Percentiles rank a stretch among this genome's conserved stretches.
These are phyloP conservation scores for Caenorhabditis virilis DNA, from an alignment of 2,888 invertebrate species.

Conservation along the genomic window DNA sequence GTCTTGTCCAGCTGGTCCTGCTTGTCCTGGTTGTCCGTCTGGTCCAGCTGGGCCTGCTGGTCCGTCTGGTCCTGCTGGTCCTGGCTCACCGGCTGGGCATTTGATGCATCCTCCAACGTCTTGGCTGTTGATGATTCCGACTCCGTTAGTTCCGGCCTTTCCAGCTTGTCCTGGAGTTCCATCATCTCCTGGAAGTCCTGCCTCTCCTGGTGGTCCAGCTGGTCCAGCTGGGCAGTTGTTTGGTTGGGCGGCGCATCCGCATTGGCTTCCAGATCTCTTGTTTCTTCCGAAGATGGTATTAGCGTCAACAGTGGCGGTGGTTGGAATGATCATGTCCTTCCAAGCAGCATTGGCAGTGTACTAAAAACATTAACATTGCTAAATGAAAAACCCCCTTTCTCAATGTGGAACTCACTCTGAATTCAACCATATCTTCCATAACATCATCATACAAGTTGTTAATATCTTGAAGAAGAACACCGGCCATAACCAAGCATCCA, in stretches of 20 bases:
- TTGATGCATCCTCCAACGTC: constrained; percentile 52
- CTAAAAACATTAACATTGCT: no score
- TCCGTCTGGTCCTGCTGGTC: constrained; percentile 54
- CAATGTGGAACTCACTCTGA: constrained; percentile 47
- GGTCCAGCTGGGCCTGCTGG: constrained; percentile 49
- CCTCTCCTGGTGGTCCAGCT: constrained; percentile 51
- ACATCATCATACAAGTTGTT: constrained; percentile 58
- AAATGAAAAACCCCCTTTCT: not conserved
- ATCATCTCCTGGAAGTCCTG: constrained; percentile 54
- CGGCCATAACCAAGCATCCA: constrained; percentile 53
- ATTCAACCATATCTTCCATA: constrained; percentile 57
- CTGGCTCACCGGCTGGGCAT: constrained; percentile 56
- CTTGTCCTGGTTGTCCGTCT: constrained; percentile 49
- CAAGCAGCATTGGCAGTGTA: constrained; percentile 53
- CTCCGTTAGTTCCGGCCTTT: constrained; percentile 43
- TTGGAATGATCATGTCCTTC: constrained; percentile 49
- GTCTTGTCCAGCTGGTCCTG: constrained; percentile 47
- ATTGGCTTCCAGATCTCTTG: constrained; percentile 48
- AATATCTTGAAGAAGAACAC: constrained; percentile 58
- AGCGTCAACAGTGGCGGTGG: constrained; percentile 26
- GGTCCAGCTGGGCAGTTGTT: constrained; percentile 55
- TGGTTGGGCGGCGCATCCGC: constrained; percentile 48
- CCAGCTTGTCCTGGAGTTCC: constrained; percentile 49
- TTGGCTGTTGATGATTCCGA: constrained; percentile 35
- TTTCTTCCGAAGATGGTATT: constrained; percentile 51